phyloP scores from a whole-genome alignment of 1,140 invertebrate genomes.

The Araneus ventricosus region DNA sequence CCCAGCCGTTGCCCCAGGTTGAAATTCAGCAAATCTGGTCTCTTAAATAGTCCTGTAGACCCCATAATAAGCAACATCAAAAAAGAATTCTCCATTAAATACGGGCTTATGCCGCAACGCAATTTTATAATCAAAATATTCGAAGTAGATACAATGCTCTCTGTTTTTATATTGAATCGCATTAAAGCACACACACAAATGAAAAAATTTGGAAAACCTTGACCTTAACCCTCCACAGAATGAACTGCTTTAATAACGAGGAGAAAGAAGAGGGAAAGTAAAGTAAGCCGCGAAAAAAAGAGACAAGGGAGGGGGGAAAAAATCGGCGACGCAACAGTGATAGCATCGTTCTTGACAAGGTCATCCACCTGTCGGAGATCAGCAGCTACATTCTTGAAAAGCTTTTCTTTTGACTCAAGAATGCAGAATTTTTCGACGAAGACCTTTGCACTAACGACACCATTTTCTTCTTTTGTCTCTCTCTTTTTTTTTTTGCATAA shows the following conservation, averaged over 20 bases:
- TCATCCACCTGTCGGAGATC: conserved; percentile 66
- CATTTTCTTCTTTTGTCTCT: too few species aligned
- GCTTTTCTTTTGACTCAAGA: background rate
- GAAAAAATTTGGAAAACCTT: background rate
- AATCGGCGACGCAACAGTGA: conserved; percentile 16
- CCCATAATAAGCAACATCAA: too few species aligned
- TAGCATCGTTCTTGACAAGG: conserved; percentile 68
- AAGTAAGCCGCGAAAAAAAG: conserved; percentile 25
- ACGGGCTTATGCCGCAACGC: too few species aligned
- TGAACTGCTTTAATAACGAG: background rate
- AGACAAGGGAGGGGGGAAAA: background rate
- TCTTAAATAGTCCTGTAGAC: too few species aligned
- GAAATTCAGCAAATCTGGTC: too few species aligned
- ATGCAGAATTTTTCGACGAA: background rate
- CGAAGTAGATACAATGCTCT: background rate
- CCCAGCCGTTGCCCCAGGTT: too few species aligned
- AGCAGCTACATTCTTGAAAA: conserved; percentile 50
- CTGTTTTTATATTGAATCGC: background rate
- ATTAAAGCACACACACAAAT: background rate
- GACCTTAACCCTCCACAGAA: conserved; percentile 43
- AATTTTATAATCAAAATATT: too few species aligned
- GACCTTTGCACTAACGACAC: background rate
- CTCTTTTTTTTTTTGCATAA: background rate
- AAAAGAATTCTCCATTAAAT: too few species aligned
- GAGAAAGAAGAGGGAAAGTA: background rate